These are phyloP conservation scores for Cancer borealis DNA, from an alignment of 2,888 invertebrate species.

Conservation along the genomic window DNA sequence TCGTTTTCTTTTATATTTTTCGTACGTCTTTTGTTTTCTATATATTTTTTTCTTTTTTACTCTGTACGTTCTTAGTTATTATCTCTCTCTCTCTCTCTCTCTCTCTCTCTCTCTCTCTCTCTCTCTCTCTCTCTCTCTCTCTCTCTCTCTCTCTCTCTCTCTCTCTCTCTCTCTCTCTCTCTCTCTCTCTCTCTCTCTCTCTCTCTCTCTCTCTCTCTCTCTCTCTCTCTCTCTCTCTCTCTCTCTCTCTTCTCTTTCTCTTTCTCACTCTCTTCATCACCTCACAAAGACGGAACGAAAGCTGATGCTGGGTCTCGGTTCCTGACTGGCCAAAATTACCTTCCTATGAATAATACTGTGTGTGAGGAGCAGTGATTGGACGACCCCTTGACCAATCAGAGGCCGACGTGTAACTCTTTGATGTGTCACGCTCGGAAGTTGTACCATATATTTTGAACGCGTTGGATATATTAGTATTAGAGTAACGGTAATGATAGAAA, in stretches of 20 bases:
- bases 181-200: not conserved
- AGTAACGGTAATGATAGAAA: too few relatives aligned
- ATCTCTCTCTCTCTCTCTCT: not conserved
- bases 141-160: conserved; percentile 32
- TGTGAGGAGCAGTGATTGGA: not conserved
- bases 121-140: not conserved
- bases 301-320: not conserved
- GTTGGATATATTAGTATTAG: not conserved
- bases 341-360: conserved; percentile 3
- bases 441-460: not conserved
- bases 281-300: conserved; percentile 46
- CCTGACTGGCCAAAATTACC: not conserved
- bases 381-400: not conserved
- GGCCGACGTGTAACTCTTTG: not conserved
- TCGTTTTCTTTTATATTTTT: too few relatives aligned
- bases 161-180: not conserved
- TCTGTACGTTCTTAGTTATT: not conserved
- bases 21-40: not conserved
- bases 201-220: conserved; percentile 33
- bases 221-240: not conserved
- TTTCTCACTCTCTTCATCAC: not conserved
- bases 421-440: conserved; percentile 43
- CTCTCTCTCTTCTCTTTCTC: not conserved
- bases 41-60: too few relatives aligned
- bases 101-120: not conserved